Conservation (phyloP, 2,888 invertebrate genomes). For the Spicauda simplicius region DNA sequence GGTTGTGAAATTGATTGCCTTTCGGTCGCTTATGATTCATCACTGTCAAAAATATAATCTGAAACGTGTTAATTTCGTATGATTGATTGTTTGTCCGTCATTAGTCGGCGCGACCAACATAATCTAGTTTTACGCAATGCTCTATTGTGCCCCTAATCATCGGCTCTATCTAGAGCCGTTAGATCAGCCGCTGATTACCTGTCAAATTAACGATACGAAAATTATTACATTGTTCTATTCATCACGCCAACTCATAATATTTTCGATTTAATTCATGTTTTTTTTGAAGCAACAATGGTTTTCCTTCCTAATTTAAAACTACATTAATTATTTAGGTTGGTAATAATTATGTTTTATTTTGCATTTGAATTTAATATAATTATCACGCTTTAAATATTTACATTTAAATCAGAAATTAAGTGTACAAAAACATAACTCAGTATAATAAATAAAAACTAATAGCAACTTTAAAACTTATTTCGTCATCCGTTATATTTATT, state of each 20-base stretch:
- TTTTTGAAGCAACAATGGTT: not conserved
- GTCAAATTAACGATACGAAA: slow-evolving; percentile 55
- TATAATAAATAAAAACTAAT: not conserved
- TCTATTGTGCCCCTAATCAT: slow-evolving; percentile 62
- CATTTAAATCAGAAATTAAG: too few species aligned
- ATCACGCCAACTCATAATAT: slow-evolving; percentile 32
- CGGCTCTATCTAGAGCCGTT: slow-evolving; percentile 43
- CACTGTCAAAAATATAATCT: slow-evolving; percentile 80
- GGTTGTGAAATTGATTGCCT: slow-evolving; percentile 84
- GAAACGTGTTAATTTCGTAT: slow-evolving; percentile 82
- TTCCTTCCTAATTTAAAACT: not conserved
- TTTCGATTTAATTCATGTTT: slow-evolving; percentile 24
- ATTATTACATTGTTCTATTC: slow-evolving; percentile 33
- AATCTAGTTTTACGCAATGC: slow-evolving; percentile 80
- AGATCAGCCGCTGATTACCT: slow-evolving; percentile 62
- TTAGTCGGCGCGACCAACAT: slow-evolving; percentile 61
- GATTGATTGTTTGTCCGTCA: slow-evolving; percentile 79
- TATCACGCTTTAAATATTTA: too few species aligned
- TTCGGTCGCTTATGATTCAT: slow-evolving; percentile 83
- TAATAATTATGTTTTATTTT: too few species aligned
- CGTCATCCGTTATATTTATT: not conserved
- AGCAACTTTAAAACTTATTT: not conserved
- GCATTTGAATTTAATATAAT: too few species aligned
- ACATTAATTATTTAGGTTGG: too few species aligned
- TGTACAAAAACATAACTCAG: not conserved